phyloP scores from a whole-genome alignment of 64 coral and sea anemone genomes.

The Astreopora myriophthalma region DNA sequence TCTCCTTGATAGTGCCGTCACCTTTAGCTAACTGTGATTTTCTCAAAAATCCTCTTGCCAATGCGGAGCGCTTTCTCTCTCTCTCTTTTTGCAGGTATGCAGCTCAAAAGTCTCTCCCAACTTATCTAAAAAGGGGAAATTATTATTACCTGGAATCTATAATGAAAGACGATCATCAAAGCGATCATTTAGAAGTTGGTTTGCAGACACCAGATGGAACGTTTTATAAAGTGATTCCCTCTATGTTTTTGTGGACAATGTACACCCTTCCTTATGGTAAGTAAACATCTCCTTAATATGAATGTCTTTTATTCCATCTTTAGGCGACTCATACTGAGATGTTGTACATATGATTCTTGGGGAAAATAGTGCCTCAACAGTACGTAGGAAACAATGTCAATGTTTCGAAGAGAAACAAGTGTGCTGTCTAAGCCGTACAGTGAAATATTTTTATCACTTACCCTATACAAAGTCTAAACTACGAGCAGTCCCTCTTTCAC shows the following conservation, averaged over 20 bases:
- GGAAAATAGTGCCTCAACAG: no score
- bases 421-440: no score
- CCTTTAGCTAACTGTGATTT: no score
- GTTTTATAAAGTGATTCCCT: constrained; percentile 67
- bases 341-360: no score
- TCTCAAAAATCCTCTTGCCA: no score
- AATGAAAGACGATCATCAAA: constrained; percentile 77
- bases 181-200: constrained; percentile 55
- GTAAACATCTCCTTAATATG: background rate
- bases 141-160: constrained; percentile 81
- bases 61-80: background rate
- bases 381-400: no score
- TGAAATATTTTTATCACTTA: no score
- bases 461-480: no score
- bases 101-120: constrained; percentile 60
- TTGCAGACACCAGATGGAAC: constrained; percentile 61
- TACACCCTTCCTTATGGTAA: background rate
- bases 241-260: constrained; percentile 70
- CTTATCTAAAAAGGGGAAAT: constrained; percentile 16
- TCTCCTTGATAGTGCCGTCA: no score
- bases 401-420: no score
- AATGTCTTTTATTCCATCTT: background rate
- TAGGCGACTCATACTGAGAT: no score
- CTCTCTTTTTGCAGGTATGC: constrained; percentile 12
- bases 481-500: no score